These are phyloP conservation scores for Semotilus atromaculatus DNA, from an alignment of 2,797 vertebrate species.

Conservation along the genomic window DNA sequence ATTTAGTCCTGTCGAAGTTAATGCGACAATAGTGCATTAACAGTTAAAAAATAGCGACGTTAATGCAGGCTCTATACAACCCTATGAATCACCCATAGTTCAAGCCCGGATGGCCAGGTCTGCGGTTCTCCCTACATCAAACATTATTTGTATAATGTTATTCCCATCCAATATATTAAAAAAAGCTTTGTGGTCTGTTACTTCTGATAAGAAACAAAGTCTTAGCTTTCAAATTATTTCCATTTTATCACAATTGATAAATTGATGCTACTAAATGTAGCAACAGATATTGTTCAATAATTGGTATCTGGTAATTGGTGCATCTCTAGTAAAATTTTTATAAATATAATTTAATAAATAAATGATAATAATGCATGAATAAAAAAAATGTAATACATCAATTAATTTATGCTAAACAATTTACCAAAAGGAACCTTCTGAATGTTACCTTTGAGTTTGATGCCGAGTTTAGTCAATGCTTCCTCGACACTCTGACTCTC, in stretches of 20 bases:
- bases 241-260: not conserved
- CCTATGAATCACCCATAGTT: not conserved
- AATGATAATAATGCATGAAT: not conserved
- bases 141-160: not conserved
- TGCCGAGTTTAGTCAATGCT: conserved; percentile 94
- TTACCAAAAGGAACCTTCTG: not conserved
- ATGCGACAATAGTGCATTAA: not conserved
- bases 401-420: not conserved
- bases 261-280: too few relatives aligned
- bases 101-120: not conserved
- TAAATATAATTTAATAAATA: not conserved
- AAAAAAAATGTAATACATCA: not conserved
- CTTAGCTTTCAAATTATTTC: not conserved
- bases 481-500: conserved; percentile 98
- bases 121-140: not conserved
- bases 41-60: not conserved
- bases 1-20: not conserved
- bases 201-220: not conserved
- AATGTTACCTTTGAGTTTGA: conserved; percentile 91
- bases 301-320: not conserved
- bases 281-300: not conserved
- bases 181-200: not conserved
- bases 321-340: not conserved
- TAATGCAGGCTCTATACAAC: not conserved
- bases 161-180: not conserved